Percentiles rank a stretch among this genome's conserved stretches.
Conservation (phyloP, 2,888 invertebrate genomes). For the Epistrophella euchroma region DNA sequence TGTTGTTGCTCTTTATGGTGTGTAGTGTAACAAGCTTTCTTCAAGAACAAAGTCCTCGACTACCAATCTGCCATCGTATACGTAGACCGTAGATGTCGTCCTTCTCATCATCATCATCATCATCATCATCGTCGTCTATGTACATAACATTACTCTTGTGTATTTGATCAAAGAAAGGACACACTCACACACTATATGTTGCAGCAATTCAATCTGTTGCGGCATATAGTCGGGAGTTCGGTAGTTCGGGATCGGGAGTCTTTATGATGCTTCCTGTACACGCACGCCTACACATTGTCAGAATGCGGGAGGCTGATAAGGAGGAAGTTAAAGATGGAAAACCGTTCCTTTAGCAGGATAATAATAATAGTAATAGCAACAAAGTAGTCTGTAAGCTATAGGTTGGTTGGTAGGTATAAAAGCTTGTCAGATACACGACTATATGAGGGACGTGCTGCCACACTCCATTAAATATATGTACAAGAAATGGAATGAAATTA, state of each 20-base stretch:
- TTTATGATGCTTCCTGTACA: constrained; percentile 58
- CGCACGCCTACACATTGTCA: constrained; percentile 60
- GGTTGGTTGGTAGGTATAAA: constrained; percentile 35
- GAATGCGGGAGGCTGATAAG: constrained; percentile 30
- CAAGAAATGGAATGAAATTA: constrained; percentile 55
- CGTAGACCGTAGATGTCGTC: too few species aligned
- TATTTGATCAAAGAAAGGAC: constrained; percentile 62
- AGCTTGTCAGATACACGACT: constrained; percentile 55
- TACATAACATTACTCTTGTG: constrained; percentile 41
- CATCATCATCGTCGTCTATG: constrained; percentile 17
- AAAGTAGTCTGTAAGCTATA: constrained; percentile 33
- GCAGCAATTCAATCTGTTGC: constrained; percentile 75
- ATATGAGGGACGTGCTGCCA: constrained; percentile 62
- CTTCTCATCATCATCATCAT: neutral
- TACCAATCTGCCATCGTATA: constrained; percentile 16
- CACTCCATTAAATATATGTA: constrained; percentile 66
- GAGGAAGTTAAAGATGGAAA: constrained; percentile 62
- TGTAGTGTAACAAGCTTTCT: constrained; percentile 46
- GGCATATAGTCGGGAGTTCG: constrained; percentile 34
- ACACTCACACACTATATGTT: constrained; percentile 65
- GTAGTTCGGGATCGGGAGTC: neutral
- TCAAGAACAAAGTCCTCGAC: constrained; percentile 47
- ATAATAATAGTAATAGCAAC: constrained; percentile 37
- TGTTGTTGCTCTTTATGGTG: constrained; percentile 3
- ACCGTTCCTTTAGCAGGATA: constrained; percentile 58